These are phyloP conservation scores for Platalea minor DNA, from an alignment of 2,797 vertebrate genomes.

Conservation along the genomic window DNA sequence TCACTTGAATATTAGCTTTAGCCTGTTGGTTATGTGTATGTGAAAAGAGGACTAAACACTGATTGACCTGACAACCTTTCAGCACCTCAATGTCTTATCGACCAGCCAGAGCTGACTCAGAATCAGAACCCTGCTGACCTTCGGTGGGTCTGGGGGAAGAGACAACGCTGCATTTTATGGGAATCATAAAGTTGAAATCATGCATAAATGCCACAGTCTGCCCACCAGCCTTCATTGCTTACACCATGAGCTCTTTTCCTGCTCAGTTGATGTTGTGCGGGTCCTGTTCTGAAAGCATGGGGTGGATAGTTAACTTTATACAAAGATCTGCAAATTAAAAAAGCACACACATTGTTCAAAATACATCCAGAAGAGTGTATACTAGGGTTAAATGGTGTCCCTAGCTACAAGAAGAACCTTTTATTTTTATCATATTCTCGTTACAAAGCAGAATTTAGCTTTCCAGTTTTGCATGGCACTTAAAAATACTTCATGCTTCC, in stretches of 20 bases:
- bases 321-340: not conserved
- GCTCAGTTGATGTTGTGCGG: not conserved
- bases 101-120: not conserved
- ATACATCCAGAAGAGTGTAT: not conserved
- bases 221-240: not conserved
- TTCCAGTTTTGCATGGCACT: not conserved
- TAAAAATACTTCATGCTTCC: not conserved
- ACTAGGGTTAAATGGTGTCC: not conserved
- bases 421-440: not conserved
- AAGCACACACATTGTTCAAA: not conserved
- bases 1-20: not conserved
- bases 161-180: not conserved
- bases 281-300: not conserved
- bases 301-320: not conserved
- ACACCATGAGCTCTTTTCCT: not conserved
- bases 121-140: not conserved
- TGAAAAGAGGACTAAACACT: not conserved
- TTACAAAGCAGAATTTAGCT: not conserved
- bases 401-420: not conserved
- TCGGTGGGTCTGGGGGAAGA: not conserved
- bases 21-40: accelerated
- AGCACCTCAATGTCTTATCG: not conserved
- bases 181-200: not conserved
- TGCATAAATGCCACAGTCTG: not conserved
- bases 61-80: not conserved